A percentile compares a stretch with the other conserved stretches of the same genome.
Evolutionary conservation across 2,797 vertebrate species (phyloP).

Genomic region (Odontamblyopus rebecca): DNA sequence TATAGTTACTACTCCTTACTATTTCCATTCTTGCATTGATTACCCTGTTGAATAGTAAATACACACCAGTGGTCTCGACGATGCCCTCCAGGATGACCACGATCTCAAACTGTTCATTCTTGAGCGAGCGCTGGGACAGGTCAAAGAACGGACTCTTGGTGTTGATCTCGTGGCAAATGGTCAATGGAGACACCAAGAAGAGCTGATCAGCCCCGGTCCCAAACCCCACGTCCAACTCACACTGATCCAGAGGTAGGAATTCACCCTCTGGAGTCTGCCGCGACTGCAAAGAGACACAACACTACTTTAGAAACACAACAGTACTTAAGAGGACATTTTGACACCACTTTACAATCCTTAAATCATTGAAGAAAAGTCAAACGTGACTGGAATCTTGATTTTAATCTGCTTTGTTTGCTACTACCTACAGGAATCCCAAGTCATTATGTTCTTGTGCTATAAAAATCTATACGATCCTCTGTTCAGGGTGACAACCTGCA

Average conservation of each 20-base stretch:
- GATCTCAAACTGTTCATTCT: conserved; percentile 89
- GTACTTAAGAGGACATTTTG: conserved; percentile 2
- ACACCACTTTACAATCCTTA: neutral
- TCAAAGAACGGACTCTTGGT: conserved; percentile 87
- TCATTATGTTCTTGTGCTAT: neutral
- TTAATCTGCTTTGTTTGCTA: neutral
- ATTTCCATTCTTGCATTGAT: neutral
- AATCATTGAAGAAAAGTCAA: neutral
- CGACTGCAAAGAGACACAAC: conserved; percentile 73
- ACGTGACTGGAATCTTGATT: neutral
- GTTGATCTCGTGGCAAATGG: conserved; percentile 91
- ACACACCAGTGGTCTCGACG: conserved; percentile 82
- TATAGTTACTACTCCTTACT: neutral
- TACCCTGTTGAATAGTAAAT: neutral
- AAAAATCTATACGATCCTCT: neutral
- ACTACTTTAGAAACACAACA: conserved; percentile 23
- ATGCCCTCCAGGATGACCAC: conserved; percentile 92
- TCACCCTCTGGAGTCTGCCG: conserved; percentile 90
- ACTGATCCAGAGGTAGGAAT: conserved; percentile 89
- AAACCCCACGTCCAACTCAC: conserved; percentile 89
- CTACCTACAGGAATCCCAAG: conserved; percentile 5
- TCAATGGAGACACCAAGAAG: conserved; percentile 89
- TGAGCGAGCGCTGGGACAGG: conserved; percentile 85
- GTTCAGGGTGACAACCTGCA: neutral
- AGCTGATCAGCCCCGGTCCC: conserved; percentile 91